A percentile compares a stretch with the other conserved stretches of the same genome.
phyloP scores from a whole-genome alignment of 2,113 vertebrate species.

The Gallinago jamesoni region DNA sequence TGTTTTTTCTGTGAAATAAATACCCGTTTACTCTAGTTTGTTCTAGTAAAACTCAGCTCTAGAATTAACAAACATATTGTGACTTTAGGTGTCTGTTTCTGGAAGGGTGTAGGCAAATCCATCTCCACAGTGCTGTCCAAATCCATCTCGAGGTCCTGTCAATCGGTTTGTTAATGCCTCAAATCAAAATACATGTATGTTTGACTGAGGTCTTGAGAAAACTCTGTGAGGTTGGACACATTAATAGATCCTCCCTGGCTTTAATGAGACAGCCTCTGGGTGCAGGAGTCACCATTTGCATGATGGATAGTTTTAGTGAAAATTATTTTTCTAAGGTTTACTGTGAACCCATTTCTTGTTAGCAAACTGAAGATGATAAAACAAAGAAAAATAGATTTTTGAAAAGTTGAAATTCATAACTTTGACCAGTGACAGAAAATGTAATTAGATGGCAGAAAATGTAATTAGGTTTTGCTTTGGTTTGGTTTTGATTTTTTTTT shows the following conservation, averaged over 20 bases:
- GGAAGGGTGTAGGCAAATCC: not conserved
- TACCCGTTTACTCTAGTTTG: rapidly evolving
- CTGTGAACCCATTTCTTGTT: not conserved
- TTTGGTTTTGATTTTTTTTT: not conserved
- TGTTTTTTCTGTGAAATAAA: not conserved
- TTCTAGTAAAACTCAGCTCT: not conserved
- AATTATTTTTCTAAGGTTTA: not conserved
- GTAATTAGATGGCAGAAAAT: not conserved
- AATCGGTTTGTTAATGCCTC: not conserved
- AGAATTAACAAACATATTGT: rapidly evolving
- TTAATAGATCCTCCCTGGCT: not conserved
- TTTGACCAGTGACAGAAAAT: not conserved
- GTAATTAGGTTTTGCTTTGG: not conserved
- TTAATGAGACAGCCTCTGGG: not conserved
- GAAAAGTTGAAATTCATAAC: rapidly evolving
- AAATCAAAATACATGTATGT: rapidly evolving
- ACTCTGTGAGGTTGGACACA: not conserved
- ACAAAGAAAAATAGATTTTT: not conserved
- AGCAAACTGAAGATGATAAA: not conserved
- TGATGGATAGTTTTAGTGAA: not conserved
- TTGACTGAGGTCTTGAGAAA: not conserved
- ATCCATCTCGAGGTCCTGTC: not conserved
- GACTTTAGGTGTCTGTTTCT: not conserved
- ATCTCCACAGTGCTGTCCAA: not conserved
- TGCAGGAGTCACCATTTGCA: not conserved